Evolutionary conservation across 30 jellyfish, hydroid and myxozoan species (phyloP), one percentile per base, ranked within the genome.

Genomic region (Chrysaora quinquecirrha): DNA sequence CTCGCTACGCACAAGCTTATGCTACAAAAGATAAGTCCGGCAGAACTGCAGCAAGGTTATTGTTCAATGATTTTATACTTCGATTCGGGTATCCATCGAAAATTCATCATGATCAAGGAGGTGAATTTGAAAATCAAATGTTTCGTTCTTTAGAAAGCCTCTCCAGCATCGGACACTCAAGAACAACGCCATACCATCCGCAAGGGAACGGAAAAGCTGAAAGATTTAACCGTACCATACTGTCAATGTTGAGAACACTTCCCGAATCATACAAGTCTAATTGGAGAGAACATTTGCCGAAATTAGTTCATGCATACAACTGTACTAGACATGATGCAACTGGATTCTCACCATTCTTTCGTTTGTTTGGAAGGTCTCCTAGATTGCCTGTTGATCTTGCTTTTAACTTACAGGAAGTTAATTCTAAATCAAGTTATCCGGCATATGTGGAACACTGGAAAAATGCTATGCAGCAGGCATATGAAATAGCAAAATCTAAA

Each of bases 1-100:
- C 90, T 1, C 89, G 90, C 23, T 74, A 43, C 48, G 89, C 95
- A 30, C 89, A 85, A 65, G 95, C 85, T 23, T 74, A 85, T 33
- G 84, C 95, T 0, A 85, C 90, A 10, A 64, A 38, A 62, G 74
- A 85, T 32, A 85, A 85, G 33, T 75, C 85, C 30, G 85, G 78
- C 19, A 71, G 34, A 38, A 64, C 86, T 11, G 90, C 86, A 2
- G 86, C 89, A 7, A 56, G 62, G 22, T 22, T 56, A 19, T 66
- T 85, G 27, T 73, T 18, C 29, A 54, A 74, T 29, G 84, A 63
- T 35, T 19, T 35, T 48, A 78, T 64, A 11, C 86, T 47, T 6
- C 78, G 77, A 74, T 74, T 4, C 48, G 86, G 79, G 16, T 74
- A 10, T 6, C 86, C 84, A 12, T 4, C n/a, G 3, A 47, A 30